These are phyloP conservation scores for Myiozetetes cayanensis DNA, from an alignment of 2,113 vertebrate genomes.

Conservation along the genomic window DNA sequence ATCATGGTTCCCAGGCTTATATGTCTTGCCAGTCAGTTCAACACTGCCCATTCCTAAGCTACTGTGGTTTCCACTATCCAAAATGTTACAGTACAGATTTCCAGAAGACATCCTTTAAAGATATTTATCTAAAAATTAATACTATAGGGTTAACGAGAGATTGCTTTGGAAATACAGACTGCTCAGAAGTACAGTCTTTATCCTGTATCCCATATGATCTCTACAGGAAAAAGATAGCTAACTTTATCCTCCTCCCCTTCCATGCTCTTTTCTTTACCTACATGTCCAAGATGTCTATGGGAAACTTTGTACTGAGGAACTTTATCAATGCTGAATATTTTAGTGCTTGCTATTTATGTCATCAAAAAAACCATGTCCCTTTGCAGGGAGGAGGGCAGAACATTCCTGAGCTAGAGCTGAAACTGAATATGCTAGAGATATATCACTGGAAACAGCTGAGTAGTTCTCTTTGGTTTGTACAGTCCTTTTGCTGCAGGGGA, in stretches of 20 bases:
- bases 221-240: not conserved
- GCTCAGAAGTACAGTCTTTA: not conserved
- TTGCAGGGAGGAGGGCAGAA: not conserved
- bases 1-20: not conserved
- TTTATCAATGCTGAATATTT: not conserved
- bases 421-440: not conserved
- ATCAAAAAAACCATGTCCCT: not conserved
- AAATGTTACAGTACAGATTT: not conserved
- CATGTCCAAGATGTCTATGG: not conserved
- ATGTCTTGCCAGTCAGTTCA: not conserved
- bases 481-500: not conserved
- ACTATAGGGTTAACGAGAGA: not conserved
- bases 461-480: not conserved
- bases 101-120: not conserved
- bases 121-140: not conserved
- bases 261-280: not conserved
- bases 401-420: not conserved
- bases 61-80: not conserved
- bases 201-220: not conserved
- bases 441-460: not conserved
- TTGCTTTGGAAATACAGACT: not conserved
- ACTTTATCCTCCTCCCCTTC: not conserved
- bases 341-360: not conserved
- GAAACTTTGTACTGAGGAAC: not conserved
- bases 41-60: rapidly evolving